Evolutionary conservation across 2,888 invertebrate species (phyloP).

Genomic region (Endotricha flammealis): DNA sequence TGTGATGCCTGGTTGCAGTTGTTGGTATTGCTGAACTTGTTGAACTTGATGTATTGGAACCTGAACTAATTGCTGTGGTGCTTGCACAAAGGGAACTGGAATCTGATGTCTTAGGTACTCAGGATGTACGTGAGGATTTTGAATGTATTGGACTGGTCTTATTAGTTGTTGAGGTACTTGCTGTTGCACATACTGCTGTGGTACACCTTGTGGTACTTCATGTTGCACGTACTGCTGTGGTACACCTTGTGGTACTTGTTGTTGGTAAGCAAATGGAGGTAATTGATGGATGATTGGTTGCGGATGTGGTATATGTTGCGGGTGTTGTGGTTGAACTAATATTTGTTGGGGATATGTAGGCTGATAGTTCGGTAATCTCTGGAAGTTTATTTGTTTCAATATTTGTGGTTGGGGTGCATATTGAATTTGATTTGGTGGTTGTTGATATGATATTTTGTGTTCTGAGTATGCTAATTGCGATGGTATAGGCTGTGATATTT

Average conservation of each 20-base stretch:
- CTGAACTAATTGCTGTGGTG: conserved; percentile 14
- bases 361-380: conserved; percentile 17
- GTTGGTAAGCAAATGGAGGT: conserved; percentile 8
- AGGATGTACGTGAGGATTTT: conserved; percentile 10
- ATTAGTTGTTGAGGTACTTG: conserved; percentile 10
- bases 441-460: conserved; percentile 40
- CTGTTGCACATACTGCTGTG: conserved; percentile 9
- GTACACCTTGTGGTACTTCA: neutral
- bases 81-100: conserved; percentile 10
- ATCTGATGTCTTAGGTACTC: conserved; percentile 11
- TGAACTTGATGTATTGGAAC: conserved; percentile 9
- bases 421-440: conserved; percentile 26
- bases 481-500: conserved; percentile 52
- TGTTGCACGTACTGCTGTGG: neutral
- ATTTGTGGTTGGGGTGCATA: conserved; percentile 24
- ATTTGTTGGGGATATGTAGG: conserved; percentile 24
- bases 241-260: neutral
- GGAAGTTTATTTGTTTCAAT: conserved; percentile 21
- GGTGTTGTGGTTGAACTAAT: conserved; percentile 23
- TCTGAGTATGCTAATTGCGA: conserved; percentile 57
- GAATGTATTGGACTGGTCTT: conserved; percentile 18
- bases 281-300: conserved; percentile 18
- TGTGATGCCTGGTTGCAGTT: conserved; percentile 15
- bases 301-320: conserved; percentile 15
- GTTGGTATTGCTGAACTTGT: neutral